These are phyloP conservation scores for Oryzias celebensis DNA, from an alignment of 2,113 vertebrate genomes.

Conservation along the genomic window DNA sequence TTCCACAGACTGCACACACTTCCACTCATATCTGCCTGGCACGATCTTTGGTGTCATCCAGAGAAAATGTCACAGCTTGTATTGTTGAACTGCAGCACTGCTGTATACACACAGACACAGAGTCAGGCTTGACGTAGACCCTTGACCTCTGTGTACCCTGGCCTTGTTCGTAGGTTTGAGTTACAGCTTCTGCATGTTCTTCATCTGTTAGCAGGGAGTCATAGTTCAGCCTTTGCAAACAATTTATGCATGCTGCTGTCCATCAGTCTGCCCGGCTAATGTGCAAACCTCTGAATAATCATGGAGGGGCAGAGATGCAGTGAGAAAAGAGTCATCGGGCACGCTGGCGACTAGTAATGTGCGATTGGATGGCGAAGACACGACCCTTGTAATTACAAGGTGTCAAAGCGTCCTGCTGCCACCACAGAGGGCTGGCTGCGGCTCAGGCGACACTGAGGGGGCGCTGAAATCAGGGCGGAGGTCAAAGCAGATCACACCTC, in stretches of 20 bases:
- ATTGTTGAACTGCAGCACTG: slow-evolving; percentile 34
- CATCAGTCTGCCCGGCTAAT: slow-evolving; percentile 56
- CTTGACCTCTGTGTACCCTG: slow-evolving; percentile 35
- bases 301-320: slow-evolving; percentile 23
- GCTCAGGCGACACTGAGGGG: slow-evolving; percentile 27
- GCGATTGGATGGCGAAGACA: slow-evolving; percentile 65
- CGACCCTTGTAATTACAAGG: slow-evolving; percentile 64
- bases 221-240: slow-evolving; percentile 57
- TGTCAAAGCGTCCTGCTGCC: slow-evolving; percentile 68
- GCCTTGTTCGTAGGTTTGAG: slow-evolving; percentile 38
- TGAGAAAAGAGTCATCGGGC: slow-evolving; percentile 41
- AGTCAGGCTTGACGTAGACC: slow-evolving; percentile 49
- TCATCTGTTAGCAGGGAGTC: slow-evolving; percentile 53
- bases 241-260: slow-evolving; percentile 59
- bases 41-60: no score
- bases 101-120: slow-evolving; percentile 31
- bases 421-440: slow-evolving; percentile 53
- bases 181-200: slow-evolving; percentile 49
- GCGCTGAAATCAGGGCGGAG: slow-evolving; percentile 17
- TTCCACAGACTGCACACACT: no score
- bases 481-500: slow-evolving; percentile 53
- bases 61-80: slow-evolving; percentile 26
- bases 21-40: no score
- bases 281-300: slow-evolving; percentile 54
- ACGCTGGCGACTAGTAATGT: slow-evolving; percentile 54